Conservation (phyloP, 2,888 invertebrate genomes). For the Hirudinaria manillensis region DNA sequence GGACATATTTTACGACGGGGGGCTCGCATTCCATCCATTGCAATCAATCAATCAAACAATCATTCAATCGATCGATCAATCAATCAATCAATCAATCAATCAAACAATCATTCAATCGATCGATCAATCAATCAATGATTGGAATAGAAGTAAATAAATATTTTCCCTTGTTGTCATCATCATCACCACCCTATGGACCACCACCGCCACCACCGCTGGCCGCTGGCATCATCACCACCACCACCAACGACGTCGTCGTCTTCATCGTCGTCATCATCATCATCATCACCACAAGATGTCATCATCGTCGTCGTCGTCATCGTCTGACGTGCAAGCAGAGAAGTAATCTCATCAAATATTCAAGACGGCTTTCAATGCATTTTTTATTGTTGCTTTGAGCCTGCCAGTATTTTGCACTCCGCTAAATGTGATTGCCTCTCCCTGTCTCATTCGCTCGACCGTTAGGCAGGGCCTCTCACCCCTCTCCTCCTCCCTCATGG, state of each 20-base stretch:
- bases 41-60: too few species aligned
- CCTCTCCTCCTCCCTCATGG: background rate
- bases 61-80: too few species aligned
- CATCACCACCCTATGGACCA: background rate
- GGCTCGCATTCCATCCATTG: too few species aligned
- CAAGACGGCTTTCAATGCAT: conserved; percentile 6
- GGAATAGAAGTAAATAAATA: too few species aligned
- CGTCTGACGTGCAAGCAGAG: background rate
- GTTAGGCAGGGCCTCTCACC: background rate
- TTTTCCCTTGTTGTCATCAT: background rate
- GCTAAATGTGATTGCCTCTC: background rate
- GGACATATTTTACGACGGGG: too few species aligned
- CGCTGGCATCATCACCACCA: conserved; percentile 3
- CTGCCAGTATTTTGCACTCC: conserved; percentile 4
- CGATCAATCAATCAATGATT: too few species aligned
- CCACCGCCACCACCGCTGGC: background rate
- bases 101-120: too few species aligned
- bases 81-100: too few species aligned
- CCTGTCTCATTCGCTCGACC: background rate
- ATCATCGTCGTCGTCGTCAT: background rate
- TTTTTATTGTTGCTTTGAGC: conserved; percentile 12
- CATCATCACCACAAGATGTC: background rate
- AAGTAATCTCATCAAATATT: conserved; percentile 16
- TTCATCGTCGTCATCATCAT: conserved; percentile 18
- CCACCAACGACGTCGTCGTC: conserved; percentile 17